These are phyloP conservation scores for Choristoneura fumiferana DNA, from an alignment of 1,140 invertebrate species.

Conservation along the genomic window DNA sequence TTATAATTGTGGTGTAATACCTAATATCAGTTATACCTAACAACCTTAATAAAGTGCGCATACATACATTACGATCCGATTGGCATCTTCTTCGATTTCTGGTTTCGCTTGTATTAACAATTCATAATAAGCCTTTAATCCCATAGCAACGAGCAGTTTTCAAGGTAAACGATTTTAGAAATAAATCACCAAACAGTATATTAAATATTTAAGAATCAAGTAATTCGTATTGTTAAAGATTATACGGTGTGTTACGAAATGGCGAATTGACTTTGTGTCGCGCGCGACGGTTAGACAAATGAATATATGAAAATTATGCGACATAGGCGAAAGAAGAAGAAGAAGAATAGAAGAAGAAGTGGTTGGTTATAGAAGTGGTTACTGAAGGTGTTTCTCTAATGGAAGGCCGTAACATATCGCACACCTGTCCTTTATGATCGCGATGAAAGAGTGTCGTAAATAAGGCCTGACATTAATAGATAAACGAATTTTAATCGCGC, in stretches of 20 bases:
- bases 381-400: no score
- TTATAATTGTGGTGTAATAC: no score
- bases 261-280: background rate
- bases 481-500: slow-evolving; percentile 18
- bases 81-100: slow-evolving; percentile 18
- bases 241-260: background rate
- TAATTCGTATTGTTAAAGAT: slow-evolving; percentile 30
- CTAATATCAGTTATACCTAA: background rate
- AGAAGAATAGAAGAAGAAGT: no score
- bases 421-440: background rate
- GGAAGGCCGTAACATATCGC: no score
- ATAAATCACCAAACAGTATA: slow-evolving; percentile 52
- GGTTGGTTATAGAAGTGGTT: no score
- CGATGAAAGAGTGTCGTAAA: slow-evolving; percentile 10
- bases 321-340: background rate
- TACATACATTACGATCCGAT: slow-evolving; percentile 1
- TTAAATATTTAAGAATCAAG: slow-evolving; percentile 57
- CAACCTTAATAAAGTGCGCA: slow-evolving; percentile 5
- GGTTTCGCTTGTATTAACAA: slow-evolving; percentile 46
- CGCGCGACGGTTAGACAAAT: slow-evolving; percentile 1
- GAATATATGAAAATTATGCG: slow-evolving; percentile 14
- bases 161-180: slow-evolving; percentile 60
- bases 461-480: slow-evolving; percentile 16
- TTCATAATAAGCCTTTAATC: slow-evolving; percentile 43
- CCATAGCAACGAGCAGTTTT: slow-evolving; percentile 58